These are phyloP conservation scores for Campylomormyrus tamandua DNA, from an alignment of 2,113 vertebrate species.

Conservation along the genomic window DNA sequence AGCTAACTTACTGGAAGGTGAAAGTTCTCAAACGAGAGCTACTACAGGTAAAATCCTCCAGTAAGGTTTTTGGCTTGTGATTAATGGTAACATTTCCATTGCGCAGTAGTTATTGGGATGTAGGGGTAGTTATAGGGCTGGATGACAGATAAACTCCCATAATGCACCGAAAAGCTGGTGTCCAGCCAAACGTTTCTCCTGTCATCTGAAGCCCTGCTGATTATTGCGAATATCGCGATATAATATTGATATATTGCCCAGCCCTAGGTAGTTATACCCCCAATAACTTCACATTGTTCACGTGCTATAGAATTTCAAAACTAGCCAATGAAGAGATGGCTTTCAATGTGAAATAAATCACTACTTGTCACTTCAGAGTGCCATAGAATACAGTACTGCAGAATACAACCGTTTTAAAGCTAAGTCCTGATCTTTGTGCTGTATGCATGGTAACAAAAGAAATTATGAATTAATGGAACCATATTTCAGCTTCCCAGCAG, in stretches of 20 bases:
- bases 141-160: not conserved
- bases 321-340: not conserved
- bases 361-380: not conserved
- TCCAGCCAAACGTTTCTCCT: too few relatives aligned
- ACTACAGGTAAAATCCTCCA: not conserved
- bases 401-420: not conserved
- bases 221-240: too few relatives aligned
- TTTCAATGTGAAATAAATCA: not conserved
- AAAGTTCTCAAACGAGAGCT: not conserved
- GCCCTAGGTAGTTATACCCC: not conserved
- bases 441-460: not conserved
- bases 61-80: not conserved
- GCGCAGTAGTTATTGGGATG: not conserved
- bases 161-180: not conserved
- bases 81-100: not conserved
- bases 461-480: not conserved
- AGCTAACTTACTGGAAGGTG: not conserved
- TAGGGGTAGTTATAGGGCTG: not conserved
- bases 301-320: not conserved
- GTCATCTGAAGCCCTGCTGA: too few relatives aligned
- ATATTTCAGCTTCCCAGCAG: not conserved
- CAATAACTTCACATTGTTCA: not conserved
- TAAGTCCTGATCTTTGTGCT: not conserved
- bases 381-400: not conserved
- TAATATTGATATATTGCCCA: too few relatives aligned